Percentiles rank a stretch among this genome's conserved stretches.
These are phyloP conservation scores for Sphaerophoria taeniata DNA, from an alignment of 2,888 invertebrate genomes.

Conservation along the genomic window DNA sequence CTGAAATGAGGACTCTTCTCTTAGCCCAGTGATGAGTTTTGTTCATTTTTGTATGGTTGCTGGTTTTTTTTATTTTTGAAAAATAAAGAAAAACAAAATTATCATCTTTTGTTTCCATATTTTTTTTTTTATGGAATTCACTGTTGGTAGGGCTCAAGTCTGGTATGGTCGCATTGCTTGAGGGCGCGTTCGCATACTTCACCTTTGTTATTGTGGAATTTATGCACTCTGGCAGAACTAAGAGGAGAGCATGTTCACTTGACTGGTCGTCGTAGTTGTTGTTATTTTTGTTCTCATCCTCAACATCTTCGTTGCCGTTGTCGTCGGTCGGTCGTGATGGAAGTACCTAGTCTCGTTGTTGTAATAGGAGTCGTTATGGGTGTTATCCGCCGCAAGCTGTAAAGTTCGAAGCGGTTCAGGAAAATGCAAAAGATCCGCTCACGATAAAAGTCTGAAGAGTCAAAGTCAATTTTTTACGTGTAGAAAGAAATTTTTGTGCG, in stretches of 20 bases:
- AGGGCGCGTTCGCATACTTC: conserved; percentile 68
- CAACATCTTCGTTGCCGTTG: background rate
- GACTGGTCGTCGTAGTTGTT: conserved; percentile 41
- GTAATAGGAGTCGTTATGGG: background rate
- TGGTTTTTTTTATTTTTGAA: conserved; percentile 12
- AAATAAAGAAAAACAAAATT: conserved; percentile 9
- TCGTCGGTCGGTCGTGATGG: background rate
- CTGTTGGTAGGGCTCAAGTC: background rate
- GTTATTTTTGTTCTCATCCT: background rate
- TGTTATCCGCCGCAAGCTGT: conserved; percentile 4
- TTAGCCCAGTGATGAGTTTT: conserved; percentile 63
- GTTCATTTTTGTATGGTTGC: conserved; percentile 52
- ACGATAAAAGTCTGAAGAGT: conserved; percentile 59
- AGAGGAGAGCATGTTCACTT: conserved; percentile 58
- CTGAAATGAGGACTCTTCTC: conserved; percentile 52
- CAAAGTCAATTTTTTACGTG: conserved; percentile 71
- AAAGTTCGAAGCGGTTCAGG: background rate
- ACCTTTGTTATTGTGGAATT: conserved; percentile 66
- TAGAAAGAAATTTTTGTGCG: conserved; percentile 34
- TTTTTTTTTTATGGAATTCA: background rate
- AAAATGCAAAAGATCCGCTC: conserved; percentile 22
- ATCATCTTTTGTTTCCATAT: conserved; percentile 46
- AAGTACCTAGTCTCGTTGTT: background rate
- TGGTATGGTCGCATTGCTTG: conserved; percentile 55
- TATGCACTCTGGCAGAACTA: conserved; percentile 56